These are phyloP conservation scores for Pogonocherus hispidulus DNA, from an alignment of 2,888 invertebrate species.

Conservation along the genomic window DNA sequence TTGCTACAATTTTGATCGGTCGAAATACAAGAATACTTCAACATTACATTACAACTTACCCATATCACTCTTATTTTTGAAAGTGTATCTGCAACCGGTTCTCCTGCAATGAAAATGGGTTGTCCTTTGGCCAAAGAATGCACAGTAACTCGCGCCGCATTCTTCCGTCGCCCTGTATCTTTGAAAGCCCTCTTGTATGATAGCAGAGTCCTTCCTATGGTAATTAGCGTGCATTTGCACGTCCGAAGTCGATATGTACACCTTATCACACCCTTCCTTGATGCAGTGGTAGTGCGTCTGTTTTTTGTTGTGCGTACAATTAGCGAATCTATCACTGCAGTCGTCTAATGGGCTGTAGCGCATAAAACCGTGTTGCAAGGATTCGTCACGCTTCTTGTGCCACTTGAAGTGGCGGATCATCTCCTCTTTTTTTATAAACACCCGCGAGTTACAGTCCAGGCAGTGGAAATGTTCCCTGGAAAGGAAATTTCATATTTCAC, in stretches of 20 bases:
- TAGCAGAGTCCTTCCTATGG: conserved; percentile 97
- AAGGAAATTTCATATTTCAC: too few relatives aligned
- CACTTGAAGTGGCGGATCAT: conserved; percentile 99
- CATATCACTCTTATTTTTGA: conserved; percentile 99
- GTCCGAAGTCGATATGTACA: conserved; percentile 98
- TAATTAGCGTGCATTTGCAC: conserved; percentile 99
- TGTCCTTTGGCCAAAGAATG: conserved; percentile 93
- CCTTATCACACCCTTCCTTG: conserved; percentile 91
- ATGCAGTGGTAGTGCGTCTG: conserved; percentile 98
- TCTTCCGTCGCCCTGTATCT: conserved; percentile 96
- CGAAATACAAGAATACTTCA: too few relatives aligned
- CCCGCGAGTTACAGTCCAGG: conserved; percentile 81
- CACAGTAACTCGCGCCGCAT: conserved; percentile 91
- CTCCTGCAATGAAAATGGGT: conserved; percentile 98
- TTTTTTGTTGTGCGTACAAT: conserved; percentile 92
- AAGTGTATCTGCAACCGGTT: conserved; percentile 92
- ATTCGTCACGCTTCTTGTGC: conserved; percentile 99
- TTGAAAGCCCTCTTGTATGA: conserved; percentile 98
- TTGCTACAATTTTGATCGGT: too few relatives aligned
- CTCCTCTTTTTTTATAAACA: conserved; percentile 98
- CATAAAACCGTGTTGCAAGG: conserved; percentile 94
- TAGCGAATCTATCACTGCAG: conserved; percentile 80
- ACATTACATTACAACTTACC: conserved; percentile 75
- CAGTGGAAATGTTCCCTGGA: conserved; percentile 95
- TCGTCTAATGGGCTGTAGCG: conserved; percentile 92